Evolutionary conservation across 1,140 invertebrate genomes (phyloP).

Genomic region (Homalodisca vitripennis): DNA sequence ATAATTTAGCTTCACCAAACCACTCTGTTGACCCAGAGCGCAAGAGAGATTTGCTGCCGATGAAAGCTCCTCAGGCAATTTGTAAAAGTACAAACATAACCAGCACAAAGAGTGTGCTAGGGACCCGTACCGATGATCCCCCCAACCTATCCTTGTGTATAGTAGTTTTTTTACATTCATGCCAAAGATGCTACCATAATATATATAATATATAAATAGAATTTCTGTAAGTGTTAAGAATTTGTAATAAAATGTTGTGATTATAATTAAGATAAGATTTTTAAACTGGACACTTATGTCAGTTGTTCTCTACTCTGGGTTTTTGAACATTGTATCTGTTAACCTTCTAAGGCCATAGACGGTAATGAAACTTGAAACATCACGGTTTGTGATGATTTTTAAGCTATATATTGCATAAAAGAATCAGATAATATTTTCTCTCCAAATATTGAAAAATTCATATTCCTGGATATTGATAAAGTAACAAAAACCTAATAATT

Average conservation of each 20-base stretch:
- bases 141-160: not conserved
- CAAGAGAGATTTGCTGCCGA: too few relatives aligned
- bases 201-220: too few relatives aligned
- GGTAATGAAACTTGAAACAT: too few relatives aligned
- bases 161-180: conserved; percentile 10
- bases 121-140: not conserved
- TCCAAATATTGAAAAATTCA: too few relatives aligned
- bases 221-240: not conserved
- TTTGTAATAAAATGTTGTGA: conserved; percentile 12
- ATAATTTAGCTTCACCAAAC: not conserved
- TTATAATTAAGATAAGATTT: not conserved
- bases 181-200: conserved; percentile 12
- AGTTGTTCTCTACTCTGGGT: not conserved
- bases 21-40: not conserved
- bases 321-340: too few relatives aligned
- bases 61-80: not conserved
- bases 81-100: not conserved
- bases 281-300: too few relatives aligned
- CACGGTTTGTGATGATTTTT: too few relatives aligned
- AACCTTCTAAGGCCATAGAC: too few relatives aligned
- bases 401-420: too few relatives aligned
- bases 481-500: too few relatives aligned
- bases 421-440: too few relatives aligned
- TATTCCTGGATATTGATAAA: too few relatives aligned
- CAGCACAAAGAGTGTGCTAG: not conserved